A percentile compares a stretch with the other conserved stretches of the same genome.
Conservation (phyloP, 2,797 vertebrate species). For the Lemur catta region DNA sequence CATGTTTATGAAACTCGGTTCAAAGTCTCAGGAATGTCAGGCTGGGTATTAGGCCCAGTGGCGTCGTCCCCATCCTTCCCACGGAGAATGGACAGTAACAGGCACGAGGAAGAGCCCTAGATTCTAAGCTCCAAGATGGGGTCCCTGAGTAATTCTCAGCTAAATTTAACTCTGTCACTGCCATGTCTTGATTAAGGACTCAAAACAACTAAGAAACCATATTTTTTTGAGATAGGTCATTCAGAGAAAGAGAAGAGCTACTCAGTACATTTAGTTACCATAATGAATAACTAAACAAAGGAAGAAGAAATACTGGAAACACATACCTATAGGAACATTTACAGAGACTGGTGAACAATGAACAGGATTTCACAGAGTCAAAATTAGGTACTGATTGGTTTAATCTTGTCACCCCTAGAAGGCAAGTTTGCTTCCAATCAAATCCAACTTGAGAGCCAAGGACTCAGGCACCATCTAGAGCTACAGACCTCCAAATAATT, state of each 20-base stretch:
- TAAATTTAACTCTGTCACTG: background rate
- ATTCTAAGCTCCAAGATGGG: background rate
- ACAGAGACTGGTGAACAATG: background rate
- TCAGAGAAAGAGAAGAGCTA: background rate
- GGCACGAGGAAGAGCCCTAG: background rate
- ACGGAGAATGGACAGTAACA: background rate
- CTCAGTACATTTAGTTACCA: background rate
- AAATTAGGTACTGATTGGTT: background rate
- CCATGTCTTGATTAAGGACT: background rate
- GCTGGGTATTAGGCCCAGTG: background rate
- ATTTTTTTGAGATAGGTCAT: background rate
- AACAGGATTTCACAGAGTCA: background rate
- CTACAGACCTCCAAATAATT: background rate
- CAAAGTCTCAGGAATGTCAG: background rate
- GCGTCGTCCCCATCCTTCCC: accelerated
- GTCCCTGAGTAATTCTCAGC: background rate
- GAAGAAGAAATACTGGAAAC: background rate
- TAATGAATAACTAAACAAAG: background rate
- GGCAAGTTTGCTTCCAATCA: background rate
- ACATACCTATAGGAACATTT: background rate
- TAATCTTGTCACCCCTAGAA: background rate
- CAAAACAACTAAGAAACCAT: background rate
- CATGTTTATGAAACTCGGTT: background rate
- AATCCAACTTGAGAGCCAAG: background rate
- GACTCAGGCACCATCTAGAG: background rate